Conservation (phyloP, 2,888 invertebrate species). For the Pristionchus mayeri region DNA sequence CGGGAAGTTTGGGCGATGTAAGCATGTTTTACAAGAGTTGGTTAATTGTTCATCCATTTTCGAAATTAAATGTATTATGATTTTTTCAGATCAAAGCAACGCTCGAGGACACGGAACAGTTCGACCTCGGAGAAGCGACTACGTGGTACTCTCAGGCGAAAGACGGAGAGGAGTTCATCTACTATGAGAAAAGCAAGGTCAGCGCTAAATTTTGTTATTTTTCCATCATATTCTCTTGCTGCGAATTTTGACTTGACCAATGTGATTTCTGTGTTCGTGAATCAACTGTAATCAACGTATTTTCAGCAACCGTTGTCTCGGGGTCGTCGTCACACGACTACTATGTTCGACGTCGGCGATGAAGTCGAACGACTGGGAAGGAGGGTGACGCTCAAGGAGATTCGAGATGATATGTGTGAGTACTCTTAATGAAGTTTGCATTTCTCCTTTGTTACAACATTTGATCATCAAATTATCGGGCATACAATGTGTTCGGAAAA, state of each 20-base stretch:
- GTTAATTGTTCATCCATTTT: not conserved
- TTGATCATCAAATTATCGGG: not conserved
- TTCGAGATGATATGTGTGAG: slow-evolving; percentile 43
- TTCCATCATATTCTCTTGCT: too few relatives aligned
- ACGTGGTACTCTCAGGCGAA: slow-evolving; percentile 35
- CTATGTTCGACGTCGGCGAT: slow-evolving; percentile 11
- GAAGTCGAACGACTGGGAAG: slow-evolving; percentile 22
- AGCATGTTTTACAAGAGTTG: not conserved
- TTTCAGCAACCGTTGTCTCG: slow-evolving; percentile 6
- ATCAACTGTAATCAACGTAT: not conserved
- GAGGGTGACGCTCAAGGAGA: not conserved
- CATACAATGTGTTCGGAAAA: not conserved
- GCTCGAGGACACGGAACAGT: slow-evolving; percentile 36
- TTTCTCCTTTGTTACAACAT: not conserved
- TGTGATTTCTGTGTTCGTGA: not conserved
- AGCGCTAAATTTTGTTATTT: not conserved
- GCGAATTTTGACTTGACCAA: not conserved
- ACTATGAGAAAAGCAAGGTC: slow-evolving; percentile 48
- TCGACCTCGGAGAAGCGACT: slow-evolving; percentile 18
- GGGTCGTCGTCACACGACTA: not conserved
- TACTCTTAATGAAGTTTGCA: not conserved
- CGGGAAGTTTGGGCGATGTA: not conserved
- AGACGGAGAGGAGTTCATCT: slow-evolving; percentile 47
- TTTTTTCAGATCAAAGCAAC: slow-evolving; percentile 3
- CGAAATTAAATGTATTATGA: not conserved